phyloP scores from a whole-genome alignment of 2,888 invertebrate species.

The Dyspetes luteomarginatus region DNA sequence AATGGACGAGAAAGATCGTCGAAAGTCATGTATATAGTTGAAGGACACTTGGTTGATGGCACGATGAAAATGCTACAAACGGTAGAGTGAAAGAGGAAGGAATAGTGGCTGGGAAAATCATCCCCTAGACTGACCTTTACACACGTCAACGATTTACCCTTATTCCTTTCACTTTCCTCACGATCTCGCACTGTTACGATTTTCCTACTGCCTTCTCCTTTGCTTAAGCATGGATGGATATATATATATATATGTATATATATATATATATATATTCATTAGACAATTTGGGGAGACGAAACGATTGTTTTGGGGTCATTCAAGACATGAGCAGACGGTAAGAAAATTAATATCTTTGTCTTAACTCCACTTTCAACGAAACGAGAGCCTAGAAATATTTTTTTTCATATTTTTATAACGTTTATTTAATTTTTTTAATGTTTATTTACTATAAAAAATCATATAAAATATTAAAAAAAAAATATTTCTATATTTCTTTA shows the following conservation, averaged over 20 bases:
- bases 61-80: slow-evolving; percentile 39
- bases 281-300: not conserved
- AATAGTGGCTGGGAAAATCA: slow-evolving; percentile 36
- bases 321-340: too few relatives aligned
- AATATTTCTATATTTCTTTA: too few relatives aligned
- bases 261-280: not conserved
- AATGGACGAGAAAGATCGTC: slow-evolving; percentile 42
- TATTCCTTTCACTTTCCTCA: slow-evolving; percentile 35
- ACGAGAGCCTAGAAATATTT: not conserved
- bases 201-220: not conserved
- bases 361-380: not conserved
- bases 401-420: too few relatives aligned
- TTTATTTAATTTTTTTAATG: too few relatives aligned
- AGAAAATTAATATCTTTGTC: not conserved
- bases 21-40: not conserved
- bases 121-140: slow-evolving; percentile 46
- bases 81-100: not conserved
- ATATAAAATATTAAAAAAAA: too few relatives aligned
- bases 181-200: not conserved
- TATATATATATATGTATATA: not conserved
- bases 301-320: too few relatives aligned
- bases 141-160: slow-evolving; percentile 42
- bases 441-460: too few relatives aligned
- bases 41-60: slow-evolving; percentile 42
- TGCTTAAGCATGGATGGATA: not conserved